Evolutionary conservation across 2,797 vertebrate genomes (phyloP), one percentile per base, ranked within the genome.

Genomic region (Esox masquinongy): DNA sequence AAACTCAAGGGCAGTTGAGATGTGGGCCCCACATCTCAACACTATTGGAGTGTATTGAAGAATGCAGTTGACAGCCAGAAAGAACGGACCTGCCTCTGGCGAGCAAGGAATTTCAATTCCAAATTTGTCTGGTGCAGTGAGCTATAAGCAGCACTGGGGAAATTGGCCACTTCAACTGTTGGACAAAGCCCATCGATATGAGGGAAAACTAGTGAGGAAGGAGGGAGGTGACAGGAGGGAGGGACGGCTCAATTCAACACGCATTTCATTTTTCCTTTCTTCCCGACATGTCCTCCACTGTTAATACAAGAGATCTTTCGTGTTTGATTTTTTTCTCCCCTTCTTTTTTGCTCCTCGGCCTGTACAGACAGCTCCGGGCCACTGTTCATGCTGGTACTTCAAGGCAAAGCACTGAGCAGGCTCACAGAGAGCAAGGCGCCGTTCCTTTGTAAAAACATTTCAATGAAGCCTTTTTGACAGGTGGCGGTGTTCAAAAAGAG

Each of bases 381-480:
- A 81, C 84, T 31, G 68, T 80, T 89, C 82, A 31, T 80, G 86
- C 77, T 82, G 7, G 31, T 74, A 84, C 86, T 86, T 88, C 83
- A 91, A 85, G 86, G 82, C 82, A 78, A 76, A 80, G 83, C 85
- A 22, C 83, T 78, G 77, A 43, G 81, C 19, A 74, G 75, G 83
- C 84, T 85, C 84, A 83, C 74, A 43, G 64, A 73, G 56, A 84
- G 84, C 79, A 64, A 80, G 68, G 77, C 47, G 74, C 3, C 85
- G 83, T 36, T 75, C 70, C 83, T 87, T 85, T 87, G 85, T 84
- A 68, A 88, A 88, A 91, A 89, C 86, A 86, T 87, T 88, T 90
- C 85, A 88, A 91, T 85, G 85, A 85, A 84, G 83, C 82, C 79
- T 84, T 87, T 89, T 87, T 89, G 89, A 90, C 87, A 90, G 87